Conservation (phyloP, 2,888 invertebrate species). For the Bombylius discolor region DNA sequence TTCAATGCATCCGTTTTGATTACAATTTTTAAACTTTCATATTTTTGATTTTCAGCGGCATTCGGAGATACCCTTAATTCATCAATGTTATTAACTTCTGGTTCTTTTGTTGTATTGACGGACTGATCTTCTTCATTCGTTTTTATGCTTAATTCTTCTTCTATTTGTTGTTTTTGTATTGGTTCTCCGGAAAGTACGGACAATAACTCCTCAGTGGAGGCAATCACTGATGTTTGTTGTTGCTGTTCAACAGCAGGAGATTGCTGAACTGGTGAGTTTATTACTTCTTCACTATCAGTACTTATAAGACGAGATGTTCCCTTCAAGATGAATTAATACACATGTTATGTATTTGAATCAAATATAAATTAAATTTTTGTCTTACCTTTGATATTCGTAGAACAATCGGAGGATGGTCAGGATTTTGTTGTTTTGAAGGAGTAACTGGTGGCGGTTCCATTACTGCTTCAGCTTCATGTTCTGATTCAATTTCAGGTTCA, state of each 20-base stretch:
- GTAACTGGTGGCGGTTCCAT: conserved; percentile 19
- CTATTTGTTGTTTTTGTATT: not conserved
- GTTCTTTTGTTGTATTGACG: not conserved
- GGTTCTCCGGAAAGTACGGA: conserved; percentile 12
- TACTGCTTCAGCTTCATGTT: conserved; percentile 8
- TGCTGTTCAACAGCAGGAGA: conserved; percentile 11
- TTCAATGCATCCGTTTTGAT: conserved; percentile 35
- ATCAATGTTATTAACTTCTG: not conserved
- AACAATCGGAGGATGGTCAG: conserved; percentile 66
- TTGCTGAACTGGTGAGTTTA: conserved; percentile 42
- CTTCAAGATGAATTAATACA: conserved; percentile 19
- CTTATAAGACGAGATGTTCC: conserved; percentile 52
- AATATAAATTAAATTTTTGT: not conserved
- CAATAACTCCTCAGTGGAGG: conserved; percentile 13
- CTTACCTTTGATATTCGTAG: conserved; percentile 68
- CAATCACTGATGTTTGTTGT: conserved; percentile 12
- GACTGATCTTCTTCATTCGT: not conserved
- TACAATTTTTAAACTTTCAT: conserved; percentile 38
- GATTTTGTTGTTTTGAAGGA: conserved; percentile 25
- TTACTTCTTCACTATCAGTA: conserved; percentile 50
- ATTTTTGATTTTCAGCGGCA: not conserved
- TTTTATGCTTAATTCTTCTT: conserved; percentile 13
- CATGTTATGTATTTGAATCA: conserved; percentile 1
- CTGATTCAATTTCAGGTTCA: conserved; percentile 7
- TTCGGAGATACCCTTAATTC: not conserved